Base-by-base conservation (phyloP, 2,797 vertebrate genomes). In the Pempheris klunzingeri region DNA sequence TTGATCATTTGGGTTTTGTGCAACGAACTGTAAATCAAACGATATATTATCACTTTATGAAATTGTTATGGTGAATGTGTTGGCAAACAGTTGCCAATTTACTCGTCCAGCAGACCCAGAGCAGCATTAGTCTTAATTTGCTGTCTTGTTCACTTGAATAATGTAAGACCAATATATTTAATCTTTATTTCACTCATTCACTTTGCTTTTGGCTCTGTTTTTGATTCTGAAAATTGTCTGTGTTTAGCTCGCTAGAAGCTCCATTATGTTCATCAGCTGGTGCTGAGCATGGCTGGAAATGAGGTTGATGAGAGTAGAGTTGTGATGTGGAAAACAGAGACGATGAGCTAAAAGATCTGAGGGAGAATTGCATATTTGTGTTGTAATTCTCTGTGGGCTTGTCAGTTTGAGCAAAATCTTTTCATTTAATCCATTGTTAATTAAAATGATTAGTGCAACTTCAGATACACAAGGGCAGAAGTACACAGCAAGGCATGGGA, bases 381-480 rank as follows among this genome's bases (percentile, higher is more conserved):
- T 10, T 8, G 44, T 63, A 14, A 47, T 41, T 59, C 12, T 71
- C 13, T 41, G 15, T 15, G 38, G 11, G 43, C 28, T 15, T 30
- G 6, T 34, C 60, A n/a, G 60, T 24, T 34, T 1, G 17, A 15
- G 18, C 7, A 22, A 36, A 28, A 18, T 11, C 12, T 38, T 20
- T 15, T 26, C 20, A 18, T 14, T 46, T 22, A 1, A 34, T 62
- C 60, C 28, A 8, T 6, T 57, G 14, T 36, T 24, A 4, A 24
- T 46, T 30, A 38, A 32, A 34, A 59, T 65, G 11, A 39, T 28
- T 2, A 30, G 20, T 17, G 26, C 47, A 15, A 26, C 66, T 68
- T 65, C 59, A 71, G 70, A 77, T 57, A 54, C 47, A 15, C n/a
- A 53, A 46, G 47, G 8, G 52, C 26, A 34, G 7, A 24, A 60